Conservation (phyloP, 2,888 invertebrate genomes). For the Chymomyza fuscimana region DNA sequence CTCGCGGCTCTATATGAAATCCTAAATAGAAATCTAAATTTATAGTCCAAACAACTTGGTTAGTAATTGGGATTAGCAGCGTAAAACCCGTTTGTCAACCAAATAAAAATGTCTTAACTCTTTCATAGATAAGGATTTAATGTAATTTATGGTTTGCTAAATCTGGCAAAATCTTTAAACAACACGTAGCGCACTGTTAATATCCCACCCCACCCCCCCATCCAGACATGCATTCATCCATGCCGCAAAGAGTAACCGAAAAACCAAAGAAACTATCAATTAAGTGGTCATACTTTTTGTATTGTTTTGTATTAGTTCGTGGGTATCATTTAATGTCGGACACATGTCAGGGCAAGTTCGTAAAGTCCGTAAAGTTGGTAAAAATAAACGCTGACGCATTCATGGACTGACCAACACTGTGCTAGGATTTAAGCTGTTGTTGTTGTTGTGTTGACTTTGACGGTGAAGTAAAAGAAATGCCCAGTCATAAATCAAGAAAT, state of each 20-base stretch:
- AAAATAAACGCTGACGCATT: constrained; percentile 68
- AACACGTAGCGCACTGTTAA: not conserved
- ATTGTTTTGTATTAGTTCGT: not conserved
- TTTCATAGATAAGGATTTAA: too few species aligned
- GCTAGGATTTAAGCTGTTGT: constrained; percentile 3
- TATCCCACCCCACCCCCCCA: too few species aligned
- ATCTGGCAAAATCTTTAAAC: not conserved
- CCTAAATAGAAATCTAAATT: too few species aligned
- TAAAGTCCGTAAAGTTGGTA: not conserved
- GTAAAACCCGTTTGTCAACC: too few species aligned
- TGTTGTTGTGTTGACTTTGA: constrained; percentile 3
- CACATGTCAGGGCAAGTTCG: not conserved
- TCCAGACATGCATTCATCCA: too few species aligned
- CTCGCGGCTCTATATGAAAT: too few species aligned
- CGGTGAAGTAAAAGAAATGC: constrained; percentile 53
- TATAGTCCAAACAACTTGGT: too few species aligned
- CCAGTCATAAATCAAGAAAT: constrained; percentile 68
- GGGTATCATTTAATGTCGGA: not conserved
- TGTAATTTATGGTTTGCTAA: too few species aligned
- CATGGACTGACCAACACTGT: constrained; percentile 58
- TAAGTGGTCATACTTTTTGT: not conserved
- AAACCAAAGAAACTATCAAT: not conserved
- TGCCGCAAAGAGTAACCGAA: too few species aligned
- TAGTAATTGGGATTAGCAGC: too few species aligned
- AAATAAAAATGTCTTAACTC: too few species aligned